Conservation (phyloP, 2,888 invertebrate species). For the Buathra laborator region DNA sequence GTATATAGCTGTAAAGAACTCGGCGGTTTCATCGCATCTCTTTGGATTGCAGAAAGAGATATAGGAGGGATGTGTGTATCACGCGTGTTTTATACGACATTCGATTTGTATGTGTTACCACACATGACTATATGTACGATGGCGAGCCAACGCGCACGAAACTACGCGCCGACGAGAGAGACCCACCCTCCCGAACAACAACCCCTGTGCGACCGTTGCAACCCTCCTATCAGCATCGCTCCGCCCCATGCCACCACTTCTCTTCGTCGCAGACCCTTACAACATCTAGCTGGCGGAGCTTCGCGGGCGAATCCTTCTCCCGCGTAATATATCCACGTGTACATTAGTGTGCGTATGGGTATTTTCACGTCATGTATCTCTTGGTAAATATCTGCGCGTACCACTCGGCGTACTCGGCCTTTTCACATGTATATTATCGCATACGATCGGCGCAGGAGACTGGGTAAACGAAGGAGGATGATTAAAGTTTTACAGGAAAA, state of each 20-base stretch:
- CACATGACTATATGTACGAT: conserved; percentile 47
- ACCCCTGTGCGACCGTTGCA: conserved; percentile 80
- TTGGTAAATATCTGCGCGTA: conserved; percentile 50
- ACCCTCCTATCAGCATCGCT: conserved; percentile 82
- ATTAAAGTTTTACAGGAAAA: neutral
- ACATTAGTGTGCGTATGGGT: conserved; percentile 35
- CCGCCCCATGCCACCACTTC: conserved; percentile 82
- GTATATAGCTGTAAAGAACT: neutral
- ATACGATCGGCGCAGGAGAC: neutral
- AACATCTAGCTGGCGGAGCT: conserved; percentile 54
- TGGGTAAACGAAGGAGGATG: neutral
- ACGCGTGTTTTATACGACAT: neutral
- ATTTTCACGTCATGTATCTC: conserved; percentile 51
- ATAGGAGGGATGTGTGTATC: conserved; percentile 19
- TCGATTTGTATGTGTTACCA: conserved; percentile 20
- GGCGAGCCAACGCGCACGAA: conserved; percentile 76
- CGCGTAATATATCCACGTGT: conserved; percentile 58
- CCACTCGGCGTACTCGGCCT: conserved; percentile 1
- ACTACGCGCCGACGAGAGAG: conserved; percentile 76
- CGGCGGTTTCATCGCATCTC: conserved; percentile 11
- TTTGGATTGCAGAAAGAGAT: neutral
- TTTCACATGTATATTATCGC: conserved; percentile 7
- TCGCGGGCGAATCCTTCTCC: conserved; percentile 43
- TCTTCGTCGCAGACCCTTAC: conserved; percentile 54
- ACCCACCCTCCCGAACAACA: conserved; percentile 82